These are phyloP conservation scores for Mus caroli DNA, from an alignment of 2,797 vertebrate genomes.

Conservation along the genomic window DNA sequence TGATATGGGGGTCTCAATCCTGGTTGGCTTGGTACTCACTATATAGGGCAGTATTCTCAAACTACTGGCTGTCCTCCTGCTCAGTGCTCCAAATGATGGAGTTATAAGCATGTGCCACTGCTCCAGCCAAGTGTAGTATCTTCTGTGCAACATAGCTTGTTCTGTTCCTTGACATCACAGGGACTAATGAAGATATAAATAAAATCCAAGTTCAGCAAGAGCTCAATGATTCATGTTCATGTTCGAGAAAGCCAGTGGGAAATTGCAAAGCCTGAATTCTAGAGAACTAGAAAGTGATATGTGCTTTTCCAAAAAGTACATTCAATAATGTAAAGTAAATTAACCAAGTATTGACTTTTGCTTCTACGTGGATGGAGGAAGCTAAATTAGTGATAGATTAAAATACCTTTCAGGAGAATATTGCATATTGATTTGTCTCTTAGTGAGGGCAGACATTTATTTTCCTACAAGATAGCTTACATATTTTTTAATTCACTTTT, in stretches of 20 bases:
- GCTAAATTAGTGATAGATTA: slow-evolving; percentile 49
- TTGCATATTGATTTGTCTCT: slow-evolving; percentile 56
- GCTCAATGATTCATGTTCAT: not conserved
- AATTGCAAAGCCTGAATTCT: not conserved
- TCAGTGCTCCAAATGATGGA: not conserved
- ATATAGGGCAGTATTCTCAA: not conserved
- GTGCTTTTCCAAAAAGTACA: not conserved
- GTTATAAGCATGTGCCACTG: not conserved
- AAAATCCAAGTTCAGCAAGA: not conserved
- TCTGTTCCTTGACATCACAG: not conserved
- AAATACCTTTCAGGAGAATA: not conserved
- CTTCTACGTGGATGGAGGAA: not conserved
- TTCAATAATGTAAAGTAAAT: slow-evolving; percentile 54
- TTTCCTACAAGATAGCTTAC: not conserved
- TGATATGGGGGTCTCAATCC: not conserved
- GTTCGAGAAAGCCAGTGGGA: not conserved
- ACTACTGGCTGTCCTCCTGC: not conserved
- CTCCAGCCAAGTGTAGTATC: not conserved
- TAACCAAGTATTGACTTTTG: slow-evolving; percentile 49
- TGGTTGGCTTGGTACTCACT: not conserved
- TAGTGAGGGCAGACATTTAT: not conserved
- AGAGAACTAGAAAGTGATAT: not conserved
- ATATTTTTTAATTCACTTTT: slow-evolving; percentile 25
- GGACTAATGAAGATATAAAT: not conserved
- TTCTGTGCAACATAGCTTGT: not conserved